Base-by-base conservation (phyloP, 1,140 invertebrate genomes). In the Anthonomus grandis region DNA sequence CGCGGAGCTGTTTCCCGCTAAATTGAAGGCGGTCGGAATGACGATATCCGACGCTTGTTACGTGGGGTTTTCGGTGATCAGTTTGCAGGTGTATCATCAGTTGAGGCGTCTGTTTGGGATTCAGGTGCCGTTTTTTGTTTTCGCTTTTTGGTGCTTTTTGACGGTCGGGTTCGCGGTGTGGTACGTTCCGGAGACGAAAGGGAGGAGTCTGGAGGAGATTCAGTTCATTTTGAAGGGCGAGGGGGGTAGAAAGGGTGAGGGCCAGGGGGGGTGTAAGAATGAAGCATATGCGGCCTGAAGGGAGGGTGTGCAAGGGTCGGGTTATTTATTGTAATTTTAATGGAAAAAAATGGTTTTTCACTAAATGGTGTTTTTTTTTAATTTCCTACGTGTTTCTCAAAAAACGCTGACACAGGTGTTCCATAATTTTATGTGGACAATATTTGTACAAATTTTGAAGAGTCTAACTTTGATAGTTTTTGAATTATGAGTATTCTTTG, bases 111-210 rank as follows among this genome's bases (percentile, higher is more conserved):
- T 62, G 0, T 69, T 85, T 18, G 76, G 80, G 0, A 65, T 75
- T 3, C 73, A 77, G 44, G 76, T 74, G 0, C 78, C 81, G 4
- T 90, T 89, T 69, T 87, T 81, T 77, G 70, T 89, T 22, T 91
- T 87, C 66, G 76, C 83, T 2, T 74, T 64, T 8, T 73, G 85
- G 45, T 82, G 83, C 47, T 71, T 76, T 6, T 18, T 83, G 21
- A 83, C 84, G 1, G 72, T 78, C 3, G 51, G 83, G 1, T 85
- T 90, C 60, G 77, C 86, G 8, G 74, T 78, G n/a, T 70, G 83
- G 25, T 68, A 86, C 27, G 78, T 91, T 9, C 86, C 87, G 0
- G 89, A 92, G 74, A 92, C 89, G 0, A 90, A 89, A 72, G 87
- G 87, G 0, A 87, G 85, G 65, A 80, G 78, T 3, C 72, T 91